Conservation (phyloP, 2,797 vertebrate species). For the Tokudaia tokunoshimensis region DNA sequence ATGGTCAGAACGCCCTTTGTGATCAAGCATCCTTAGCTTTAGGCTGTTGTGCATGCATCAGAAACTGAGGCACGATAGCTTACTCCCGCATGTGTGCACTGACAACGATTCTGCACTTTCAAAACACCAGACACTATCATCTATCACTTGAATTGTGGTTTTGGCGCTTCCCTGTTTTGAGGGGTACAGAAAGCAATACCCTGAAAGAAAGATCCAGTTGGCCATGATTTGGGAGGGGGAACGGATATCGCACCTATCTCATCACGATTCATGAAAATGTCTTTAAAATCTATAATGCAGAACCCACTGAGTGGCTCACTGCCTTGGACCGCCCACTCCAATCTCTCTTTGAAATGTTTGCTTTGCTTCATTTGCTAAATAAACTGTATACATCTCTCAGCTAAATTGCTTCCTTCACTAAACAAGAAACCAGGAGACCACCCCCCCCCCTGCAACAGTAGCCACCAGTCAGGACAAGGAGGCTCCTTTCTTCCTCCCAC, state of each 20-base stretch:
- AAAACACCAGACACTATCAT: not conserved
- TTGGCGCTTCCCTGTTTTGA: not conserved
- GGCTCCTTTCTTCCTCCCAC: too few relatives aligned
- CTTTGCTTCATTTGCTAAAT: not conserved
- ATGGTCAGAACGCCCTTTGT: not conserved
- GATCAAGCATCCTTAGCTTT: not conserved
- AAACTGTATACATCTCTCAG: not conserved
- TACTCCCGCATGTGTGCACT: too few relatives aligned
- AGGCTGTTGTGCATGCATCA: not conserved
- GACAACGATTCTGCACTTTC: not conserved
- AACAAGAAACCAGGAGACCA: not conserved
- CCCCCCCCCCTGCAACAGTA: not conserved
- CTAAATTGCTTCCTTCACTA: not conserved
- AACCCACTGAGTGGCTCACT: not conserved
- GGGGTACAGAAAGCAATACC: not conserved
- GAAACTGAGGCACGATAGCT: not conserved
- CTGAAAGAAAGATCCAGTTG: not conserved
- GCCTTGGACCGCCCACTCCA: not conserved
- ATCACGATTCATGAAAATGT: not conserved
- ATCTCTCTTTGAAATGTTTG: not conserved
- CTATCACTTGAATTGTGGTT: not conserved
- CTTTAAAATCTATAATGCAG: not conserved
- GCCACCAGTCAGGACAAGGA: too few relatives aligned
- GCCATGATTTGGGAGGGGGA: not conserved
- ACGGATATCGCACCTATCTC: not conserved